Conservation (phyloP, 2,113 vertebrate genomes). For the Merops nubicus region DNA sequence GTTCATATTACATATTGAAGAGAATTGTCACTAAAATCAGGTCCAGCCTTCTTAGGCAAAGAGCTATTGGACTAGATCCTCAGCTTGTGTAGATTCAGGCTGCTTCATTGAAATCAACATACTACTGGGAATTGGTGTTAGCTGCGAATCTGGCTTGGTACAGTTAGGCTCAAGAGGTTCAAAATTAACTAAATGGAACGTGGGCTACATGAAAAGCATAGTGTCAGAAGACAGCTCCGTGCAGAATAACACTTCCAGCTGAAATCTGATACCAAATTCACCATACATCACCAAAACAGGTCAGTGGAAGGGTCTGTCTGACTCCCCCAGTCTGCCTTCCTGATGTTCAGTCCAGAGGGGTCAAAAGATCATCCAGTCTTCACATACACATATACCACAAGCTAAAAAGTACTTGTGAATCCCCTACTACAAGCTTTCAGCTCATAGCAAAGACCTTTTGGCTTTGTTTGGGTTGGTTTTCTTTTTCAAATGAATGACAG, state of each 20-base stretch:
- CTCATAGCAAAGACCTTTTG: not conserved
- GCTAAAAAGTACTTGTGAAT: not conserved
- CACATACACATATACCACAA: not conserved
- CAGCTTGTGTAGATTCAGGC: not conserved
- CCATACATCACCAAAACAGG: not conserved
- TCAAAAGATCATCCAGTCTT: not conserved
- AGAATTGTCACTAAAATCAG: not conserved
- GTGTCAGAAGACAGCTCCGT: not conserved
- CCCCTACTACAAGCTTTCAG: not conserved
- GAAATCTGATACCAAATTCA: not conserved
- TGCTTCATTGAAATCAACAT: not conserved
- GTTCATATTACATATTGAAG: not conserved
- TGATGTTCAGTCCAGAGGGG: not conserved
- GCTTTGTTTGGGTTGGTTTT: no score
- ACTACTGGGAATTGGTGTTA: not conserved
- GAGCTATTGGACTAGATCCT: not conserved
- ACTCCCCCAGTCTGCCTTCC: not conserved
- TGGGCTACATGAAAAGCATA: not conserved
- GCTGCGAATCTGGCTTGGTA: not conserved
- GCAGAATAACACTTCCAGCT: not conserved
- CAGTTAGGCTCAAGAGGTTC: not conserved
- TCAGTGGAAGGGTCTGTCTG: not conserved
- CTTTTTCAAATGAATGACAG: not conserved
- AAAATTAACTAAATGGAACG: fast-evolving
- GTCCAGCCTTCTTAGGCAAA: not conserved